These are phyloP conservation scores for Drosophila bocqueti DNA, from an alignment of 1,140 invertebrate genomes.

Conservation along the genomic window DNA sequence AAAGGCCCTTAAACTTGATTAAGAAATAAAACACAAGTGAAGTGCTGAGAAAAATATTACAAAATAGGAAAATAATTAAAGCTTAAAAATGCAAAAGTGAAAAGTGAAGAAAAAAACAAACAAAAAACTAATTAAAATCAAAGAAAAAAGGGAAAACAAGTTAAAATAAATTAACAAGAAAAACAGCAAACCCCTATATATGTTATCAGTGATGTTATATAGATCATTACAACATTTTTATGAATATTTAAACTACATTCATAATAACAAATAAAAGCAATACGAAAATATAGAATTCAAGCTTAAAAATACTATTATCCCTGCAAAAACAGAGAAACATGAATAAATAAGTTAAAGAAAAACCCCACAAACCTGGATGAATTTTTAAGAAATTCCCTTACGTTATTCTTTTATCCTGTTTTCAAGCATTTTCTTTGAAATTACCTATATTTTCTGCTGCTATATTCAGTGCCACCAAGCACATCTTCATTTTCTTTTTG, in stretches of 20 bases:
- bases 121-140: neutral
- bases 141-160: constrained; percentile 1
- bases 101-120: neutral
- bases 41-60: constrained; percentile 15
- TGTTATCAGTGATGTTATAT: constrained; percentile 16
- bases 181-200: neutral
- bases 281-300: neutral
- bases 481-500: constrained; percentile 7
- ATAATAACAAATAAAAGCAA: neutral
- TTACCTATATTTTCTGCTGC: neutral
- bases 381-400: neutral
- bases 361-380: neutral
- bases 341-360: neutral
- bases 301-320: neutral
- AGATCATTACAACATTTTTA: neutral
- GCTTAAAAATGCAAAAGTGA: constrained; percentile 6
- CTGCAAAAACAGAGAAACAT: neutral
- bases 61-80: constrained; percentile 9
- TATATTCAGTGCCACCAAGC: neutral
- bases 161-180: constrained; percentile 1
- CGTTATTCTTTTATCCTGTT: neutral
- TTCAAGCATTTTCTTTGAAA: neutral
- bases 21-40: constrained; percentile 19
- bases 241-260: neutral
- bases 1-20: constrained; percentile 31